A percentile compares a stretch with the other conserved stretches of the same genome.
Evolutionary conservation across 2,113 vertebrate species (phyloP).

Genomic region (Microcebus jonahi): DNA sequence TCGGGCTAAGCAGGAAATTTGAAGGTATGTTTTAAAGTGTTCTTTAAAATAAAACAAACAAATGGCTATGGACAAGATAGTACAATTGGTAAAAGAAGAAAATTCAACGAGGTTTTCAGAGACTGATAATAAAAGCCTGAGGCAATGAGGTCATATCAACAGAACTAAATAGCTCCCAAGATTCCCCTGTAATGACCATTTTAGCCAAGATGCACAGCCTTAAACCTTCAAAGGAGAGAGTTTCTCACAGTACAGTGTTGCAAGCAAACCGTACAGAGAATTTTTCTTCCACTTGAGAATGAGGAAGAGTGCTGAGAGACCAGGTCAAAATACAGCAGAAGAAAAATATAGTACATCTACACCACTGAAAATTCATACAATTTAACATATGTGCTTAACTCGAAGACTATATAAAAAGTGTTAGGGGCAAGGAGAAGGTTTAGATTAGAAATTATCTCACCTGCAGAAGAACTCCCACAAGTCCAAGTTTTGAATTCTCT

Average conservation of each 20-base stretch:
- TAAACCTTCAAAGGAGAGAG: neutral
- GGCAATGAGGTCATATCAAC: neutral
- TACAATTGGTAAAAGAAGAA: neutral
- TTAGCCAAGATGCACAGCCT: neutral
- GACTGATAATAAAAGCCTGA: conserved; percentile 5
- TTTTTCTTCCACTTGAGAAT: neutral
- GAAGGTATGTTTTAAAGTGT: neutral
- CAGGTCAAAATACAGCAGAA: neutral
- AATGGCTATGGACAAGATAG: neutral
- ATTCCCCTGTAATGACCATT: neutral
- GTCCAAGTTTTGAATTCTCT: conserved; percentile 97
- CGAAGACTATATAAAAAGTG: neutral
- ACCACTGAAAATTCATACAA: neutral
- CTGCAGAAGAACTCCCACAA: conserved; percentile 99
- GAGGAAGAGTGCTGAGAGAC: neutral
- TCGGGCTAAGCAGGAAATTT: neutral
- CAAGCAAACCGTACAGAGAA: neutral
- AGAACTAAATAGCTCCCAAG: neutral
- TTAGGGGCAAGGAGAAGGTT: conserved; percentile 65
- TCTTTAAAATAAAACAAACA: conserved; percentile 63
- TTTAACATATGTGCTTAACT: conserved; percentile 8
- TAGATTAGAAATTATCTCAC: conserved; percentile 84
- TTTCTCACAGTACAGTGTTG: neutral
- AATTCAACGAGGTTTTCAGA: neutral
- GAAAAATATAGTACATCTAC: neutral